Percentiles rank a stretch among this genome's conserved stretches.
phyloP scores from a whole-genome alignment of 2,888 invertebrate genomes.

The Philhelius pedissequus region DNA sequence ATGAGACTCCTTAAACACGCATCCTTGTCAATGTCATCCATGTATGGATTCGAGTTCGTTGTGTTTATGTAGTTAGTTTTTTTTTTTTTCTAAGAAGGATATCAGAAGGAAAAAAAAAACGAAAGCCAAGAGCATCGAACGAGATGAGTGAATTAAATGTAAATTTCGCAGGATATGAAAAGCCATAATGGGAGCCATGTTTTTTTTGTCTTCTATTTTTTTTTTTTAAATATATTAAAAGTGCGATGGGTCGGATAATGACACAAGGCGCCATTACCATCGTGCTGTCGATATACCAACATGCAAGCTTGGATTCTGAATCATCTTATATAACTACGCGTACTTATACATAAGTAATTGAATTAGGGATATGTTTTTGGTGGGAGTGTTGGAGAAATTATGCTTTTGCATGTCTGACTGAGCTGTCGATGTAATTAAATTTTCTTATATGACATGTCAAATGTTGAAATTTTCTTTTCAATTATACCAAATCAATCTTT shows the following conservation, averaged over 20 bases:
- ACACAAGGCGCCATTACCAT: slow-evolving; percentile 70
- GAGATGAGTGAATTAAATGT: slow-evolving; percentile 67
- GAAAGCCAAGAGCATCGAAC: slow-evolving; percentile 14
- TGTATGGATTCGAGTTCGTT: slow-evolving; percentile 20
- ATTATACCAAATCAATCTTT: slow-evolving; percentile 1
- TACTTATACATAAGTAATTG: slow-evolving; percentile 53
- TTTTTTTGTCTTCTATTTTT: slow-evolving; percentile 24
- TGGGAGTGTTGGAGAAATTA: slow-evolving; percentile 1
- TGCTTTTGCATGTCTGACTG: slow-evolving; percentile 16
- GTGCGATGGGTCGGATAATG: slow-evolving; percentile 69
- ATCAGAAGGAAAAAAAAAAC: neutral
- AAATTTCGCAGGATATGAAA: slow-evolving; percentile 68
- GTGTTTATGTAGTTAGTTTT: neutral
- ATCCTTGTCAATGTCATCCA: slow-evolving; percentile 68
- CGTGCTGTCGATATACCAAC: slow-evolving; percentile 56
- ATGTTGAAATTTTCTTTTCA: neutral
- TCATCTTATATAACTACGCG: slow-evolving; percentile 6
- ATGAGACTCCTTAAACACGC: slow-evolving; percentile 66
- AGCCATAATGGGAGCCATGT: slow-evolving; percentile 65
- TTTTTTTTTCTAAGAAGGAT: neutral
- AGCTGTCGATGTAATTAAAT: slow-evolving; percentile 16
- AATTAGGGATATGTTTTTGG: slow-evolving; percentile 46
- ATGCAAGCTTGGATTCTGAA: slow-evolving; percentile 4
- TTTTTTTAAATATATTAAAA: slow-evolving; percentile 14
- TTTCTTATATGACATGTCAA: neutral